Conservation (phyloP, 2,113 vertebrate species). For the Ceyx melanurus region DNA sequence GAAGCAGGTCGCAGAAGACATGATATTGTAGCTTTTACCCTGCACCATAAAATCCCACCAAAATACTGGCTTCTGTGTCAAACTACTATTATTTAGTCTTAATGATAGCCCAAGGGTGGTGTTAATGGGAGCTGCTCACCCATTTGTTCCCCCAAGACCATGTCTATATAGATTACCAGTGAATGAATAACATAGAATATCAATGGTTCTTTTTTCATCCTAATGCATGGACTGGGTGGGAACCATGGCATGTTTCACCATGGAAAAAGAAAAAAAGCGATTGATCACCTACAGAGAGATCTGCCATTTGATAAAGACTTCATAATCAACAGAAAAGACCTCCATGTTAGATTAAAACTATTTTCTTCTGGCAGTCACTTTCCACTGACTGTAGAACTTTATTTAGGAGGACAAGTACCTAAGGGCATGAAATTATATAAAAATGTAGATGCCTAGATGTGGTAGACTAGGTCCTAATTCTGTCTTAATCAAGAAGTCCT, state of each 20-base stretch:
- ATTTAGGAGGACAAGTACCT: neutral
- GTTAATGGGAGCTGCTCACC: neutral
- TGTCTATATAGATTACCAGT: neutral
- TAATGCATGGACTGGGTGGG: accelerated
- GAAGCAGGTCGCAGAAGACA: neutral
- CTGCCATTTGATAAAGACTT: neutral
- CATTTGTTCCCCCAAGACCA: neutral
- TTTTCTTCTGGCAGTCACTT: neutral
- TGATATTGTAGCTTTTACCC: neutral
- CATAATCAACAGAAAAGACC: neutral
- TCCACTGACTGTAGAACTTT: neutral
- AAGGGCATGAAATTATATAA: neutral
- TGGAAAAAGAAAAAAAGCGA: neutral
- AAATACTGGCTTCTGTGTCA: neutral
- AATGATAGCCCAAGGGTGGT: neutral
- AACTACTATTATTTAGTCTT: neutral
- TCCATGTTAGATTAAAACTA: neutral
- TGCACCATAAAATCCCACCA: neutral
- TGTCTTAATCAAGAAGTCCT: neutral
- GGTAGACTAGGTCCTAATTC: neutral
- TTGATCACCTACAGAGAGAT: neutral
- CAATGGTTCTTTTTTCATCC: accelerated
- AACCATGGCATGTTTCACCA: accelerated
- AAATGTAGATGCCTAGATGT: neutral
- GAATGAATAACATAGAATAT: neutral